These are phyloP conservation scores for Adelognathus sp. DNA, from an alignment of 2,888 invertebrate genomes.

Conservation along the genomic window DNA sequence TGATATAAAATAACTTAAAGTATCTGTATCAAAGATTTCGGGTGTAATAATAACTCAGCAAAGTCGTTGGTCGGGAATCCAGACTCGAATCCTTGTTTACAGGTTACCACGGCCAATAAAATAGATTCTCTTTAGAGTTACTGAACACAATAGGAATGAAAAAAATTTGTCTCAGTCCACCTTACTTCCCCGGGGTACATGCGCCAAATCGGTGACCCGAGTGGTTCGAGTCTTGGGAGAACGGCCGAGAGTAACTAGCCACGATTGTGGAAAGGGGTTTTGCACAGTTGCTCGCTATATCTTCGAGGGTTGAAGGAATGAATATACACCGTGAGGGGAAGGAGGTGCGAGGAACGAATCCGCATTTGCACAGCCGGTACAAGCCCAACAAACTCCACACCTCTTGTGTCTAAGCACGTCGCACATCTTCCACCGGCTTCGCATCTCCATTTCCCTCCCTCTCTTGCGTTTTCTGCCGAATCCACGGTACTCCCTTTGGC, in stretches of 20 bases:
- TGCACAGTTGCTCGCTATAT: neutral
- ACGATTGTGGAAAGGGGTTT: neutral
- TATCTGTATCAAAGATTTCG: no score
- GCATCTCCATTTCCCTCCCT: neutral
- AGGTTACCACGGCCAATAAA: no score
- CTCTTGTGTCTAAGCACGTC: neutral
- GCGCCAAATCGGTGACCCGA: conserved; percentile 14
- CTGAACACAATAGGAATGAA: no score
- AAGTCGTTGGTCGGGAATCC: no score
- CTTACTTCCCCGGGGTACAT: conserved; percentile 34
- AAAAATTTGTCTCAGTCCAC: no score
- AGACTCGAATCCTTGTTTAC: no score
- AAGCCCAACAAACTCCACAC: conserved; percentile 50
- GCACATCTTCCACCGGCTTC: neutral
- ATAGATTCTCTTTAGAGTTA: no score
- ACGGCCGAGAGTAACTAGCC: conserved; percentile 13
- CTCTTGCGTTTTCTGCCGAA: neutral
- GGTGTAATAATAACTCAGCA: no score
- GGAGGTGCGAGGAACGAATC: conserved; percentile 15
- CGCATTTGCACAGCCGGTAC: conserved; percentile 51
- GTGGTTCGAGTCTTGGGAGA: conserved; percentile 4
- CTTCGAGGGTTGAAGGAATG: neutral
- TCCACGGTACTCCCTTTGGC: neutral
- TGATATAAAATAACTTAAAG: no score
- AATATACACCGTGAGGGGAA: neutral